A percentile compares a stretch with the other conserved stretches of the same genome.
Evolutionary conservation across 2,113 vertebrate species (phyloP).

Genomic region (Dolichallabes microphthalmus): DNA sequence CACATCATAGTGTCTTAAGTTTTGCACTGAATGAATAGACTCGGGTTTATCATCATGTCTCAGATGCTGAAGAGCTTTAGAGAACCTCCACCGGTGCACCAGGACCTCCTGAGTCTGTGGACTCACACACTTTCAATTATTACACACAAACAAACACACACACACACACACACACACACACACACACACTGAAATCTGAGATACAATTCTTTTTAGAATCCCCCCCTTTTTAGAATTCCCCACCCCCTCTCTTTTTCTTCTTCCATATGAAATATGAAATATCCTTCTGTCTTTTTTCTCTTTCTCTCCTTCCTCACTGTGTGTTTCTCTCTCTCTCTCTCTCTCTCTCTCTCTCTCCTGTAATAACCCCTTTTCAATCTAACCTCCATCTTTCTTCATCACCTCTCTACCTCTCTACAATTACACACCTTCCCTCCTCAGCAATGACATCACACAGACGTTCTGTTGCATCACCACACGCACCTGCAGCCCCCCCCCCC

Average conservation of each 20-base stretch:
- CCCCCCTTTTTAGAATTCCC: too few species aligned
- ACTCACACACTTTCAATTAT: too few species aligned
- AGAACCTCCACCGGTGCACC: too few species aligned
- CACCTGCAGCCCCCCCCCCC: background rate
- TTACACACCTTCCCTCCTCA: conserved; percentile 38
- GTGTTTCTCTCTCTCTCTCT: conserved; percentile 12
- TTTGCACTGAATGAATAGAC: background rate
- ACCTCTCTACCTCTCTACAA: conserved; percentile 26
- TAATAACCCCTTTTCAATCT: conserved; percentile 39
- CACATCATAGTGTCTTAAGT: background rate
- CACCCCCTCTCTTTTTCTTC: too few species aligned
- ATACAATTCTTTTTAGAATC: too few species aligned
- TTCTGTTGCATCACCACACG: background rate
- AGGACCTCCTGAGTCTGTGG: too few species aligned
- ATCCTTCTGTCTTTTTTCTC: background rate
- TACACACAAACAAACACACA: too few species aligned
- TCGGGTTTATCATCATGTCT: too few species aligned
- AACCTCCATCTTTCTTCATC: conserved; percentile 7
- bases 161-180: too few species aligned
- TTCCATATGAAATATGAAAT: too few species aligned
- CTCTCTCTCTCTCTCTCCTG: background rate
- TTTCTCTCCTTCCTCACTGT: background rate
- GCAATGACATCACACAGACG: conserved; percentile 39
- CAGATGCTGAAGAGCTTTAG: too few species aligned
- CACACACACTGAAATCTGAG: too few species aligned